A percentile compares a stretch with the other conserved stretches of the same genome.
Evolutionary conservation across 2,113 vertebrate genomes (phyloP).

Genomic region (Ophiodon elongatus): DNA sequence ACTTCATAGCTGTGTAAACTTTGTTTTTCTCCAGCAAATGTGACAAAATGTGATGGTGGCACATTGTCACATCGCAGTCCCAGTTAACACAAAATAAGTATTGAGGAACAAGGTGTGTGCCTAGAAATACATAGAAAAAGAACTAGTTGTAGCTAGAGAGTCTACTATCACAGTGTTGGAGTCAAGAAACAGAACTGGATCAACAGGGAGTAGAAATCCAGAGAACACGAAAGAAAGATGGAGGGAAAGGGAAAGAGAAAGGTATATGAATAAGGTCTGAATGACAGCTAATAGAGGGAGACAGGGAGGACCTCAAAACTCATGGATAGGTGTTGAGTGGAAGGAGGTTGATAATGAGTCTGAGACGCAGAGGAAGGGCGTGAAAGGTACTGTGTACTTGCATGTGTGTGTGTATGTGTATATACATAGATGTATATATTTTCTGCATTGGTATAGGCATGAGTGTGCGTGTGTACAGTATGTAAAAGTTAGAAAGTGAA

Average conservation of each 20-base stretch:
- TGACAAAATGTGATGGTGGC: constrained; percentile 90
- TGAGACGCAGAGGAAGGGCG: constrained; percentile 53
- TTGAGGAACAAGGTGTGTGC: constrained; percentile 77
- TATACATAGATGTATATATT: constrained; percentile 36
- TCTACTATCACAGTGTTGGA: constrained; percentile 74
- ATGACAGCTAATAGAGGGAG: constrained; percentile 50
- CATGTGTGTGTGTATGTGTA: constrained; percentile 40
- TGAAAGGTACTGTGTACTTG: constrained; percentile 47
- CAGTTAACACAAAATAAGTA: constrained; percentile 85
- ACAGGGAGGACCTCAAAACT: constrained; percentile 60
- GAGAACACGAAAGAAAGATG: constrained; percentile 61
- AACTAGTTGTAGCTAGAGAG: constrained; percentile 65
- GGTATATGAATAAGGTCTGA: constrained; percentile 47
- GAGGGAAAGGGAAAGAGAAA: constrained; percentile 49
- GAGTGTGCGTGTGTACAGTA: constrained; percentile 71
- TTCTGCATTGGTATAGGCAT: constrained; percentile 39
- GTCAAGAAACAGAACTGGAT: constrained; percentile 78
- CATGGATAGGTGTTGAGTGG: constrained; percentile 62
- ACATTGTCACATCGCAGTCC: constrained; percentile 95
- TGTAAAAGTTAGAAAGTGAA: constrained; percentile 54
- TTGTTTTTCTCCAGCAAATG: constrained; percentile 89
- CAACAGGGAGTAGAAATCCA: constrained; percentile 78
- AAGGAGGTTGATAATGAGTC: constrained; percentile 60
- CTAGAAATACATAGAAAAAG: constrained; percentile 74
- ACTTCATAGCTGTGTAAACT: constrained; percentile 91